Evolutionary conservation across 2,888 invertebrate genomes (phyloP).

Genomic region (Selenia dentaria): DNA sequence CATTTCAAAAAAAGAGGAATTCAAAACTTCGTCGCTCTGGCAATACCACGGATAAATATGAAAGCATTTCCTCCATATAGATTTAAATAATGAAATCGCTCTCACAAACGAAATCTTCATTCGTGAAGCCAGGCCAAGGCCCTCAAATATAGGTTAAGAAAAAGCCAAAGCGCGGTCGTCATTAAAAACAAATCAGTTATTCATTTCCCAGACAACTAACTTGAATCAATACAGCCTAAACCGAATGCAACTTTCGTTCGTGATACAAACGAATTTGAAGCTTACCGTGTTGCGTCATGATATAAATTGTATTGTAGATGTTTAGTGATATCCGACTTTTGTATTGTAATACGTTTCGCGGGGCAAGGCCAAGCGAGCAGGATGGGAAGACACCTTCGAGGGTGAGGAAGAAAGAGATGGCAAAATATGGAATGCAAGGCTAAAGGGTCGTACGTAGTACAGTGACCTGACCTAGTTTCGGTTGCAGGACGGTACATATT

Average conservation of each 20-base stretch:
- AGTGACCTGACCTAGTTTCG: slow-evolving; percentile 78
- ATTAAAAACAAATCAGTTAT: slow-evolving; percentile 69
- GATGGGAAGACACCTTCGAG: slow-evolving; percentile 42
- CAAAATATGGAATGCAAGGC: slow-evolving; percentile 69
- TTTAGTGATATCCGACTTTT: slow-evolving; percentile 70
- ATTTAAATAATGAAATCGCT: slow-evolving; percentile 30
- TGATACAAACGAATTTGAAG: slow-evolving; percentile 36
- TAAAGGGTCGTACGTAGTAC: slow-evolving; percentile 76
- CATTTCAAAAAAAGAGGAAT: too few species aligned
- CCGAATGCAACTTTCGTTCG: slow-evolving; percentile 51
- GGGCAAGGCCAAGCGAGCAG: slow-evolving; percentile 69
- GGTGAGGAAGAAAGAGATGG: slow-evolving; percentile 47
- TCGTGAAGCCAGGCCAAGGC: slow-evolving; percentile 56
- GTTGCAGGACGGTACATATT: slow-evolving; percentile 79
- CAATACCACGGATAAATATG: not conserved
- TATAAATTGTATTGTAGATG: slow-evolving; percentile 59
- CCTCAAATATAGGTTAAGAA: slow-evolving; percentile 60
- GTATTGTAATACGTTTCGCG: slow-evolving; percentile 64
- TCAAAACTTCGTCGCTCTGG: too few species aligned
- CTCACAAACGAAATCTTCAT: slow-evolving; percentile 31
- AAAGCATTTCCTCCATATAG: slow-evolving; percentile 9
- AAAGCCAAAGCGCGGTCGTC: slow-evolving; percentile 50
- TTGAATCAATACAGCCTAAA: slow-evolving; percentile 59
- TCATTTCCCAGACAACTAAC: slow-evolving; percentile 44
- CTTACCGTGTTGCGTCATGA: slow-evolving; percentile 46